Percentiles rank a stretch among this genome's conserved stretches.
Evolutionary conservation across 2,797 vertebrate genomes (phyloP).

Genomic region (Schizothorax lantsangensis): DNA sequence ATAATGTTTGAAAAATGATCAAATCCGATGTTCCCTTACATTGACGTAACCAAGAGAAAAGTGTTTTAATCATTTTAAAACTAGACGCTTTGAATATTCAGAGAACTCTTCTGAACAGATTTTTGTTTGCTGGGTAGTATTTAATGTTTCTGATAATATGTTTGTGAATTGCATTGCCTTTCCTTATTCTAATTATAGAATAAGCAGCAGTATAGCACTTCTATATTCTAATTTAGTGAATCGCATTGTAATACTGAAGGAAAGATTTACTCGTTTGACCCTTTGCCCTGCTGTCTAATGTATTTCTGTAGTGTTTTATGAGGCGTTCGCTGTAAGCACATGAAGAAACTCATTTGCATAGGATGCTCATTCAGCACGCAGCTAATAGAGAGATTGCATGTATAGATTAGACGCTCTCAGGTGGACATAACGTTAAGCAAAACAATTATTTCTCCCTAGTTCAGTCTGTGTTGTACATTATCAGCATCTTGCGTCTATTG

Average conservation of each 20-base stretch:
- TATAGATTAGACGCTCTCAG: conserved; percentile 42
- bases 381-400: conserved; percentile 6
- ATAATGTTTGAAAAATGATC: no score
- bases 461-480: conserved; percentile 32
- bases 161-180: neutral
- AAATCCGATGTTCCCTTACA: no score
- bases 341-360: conserved; percentile 33
- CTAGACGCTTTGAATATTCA: no score
- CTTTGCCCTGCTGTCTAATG: neutral
- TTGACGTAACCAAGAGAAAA: no score
- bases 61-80: no score
- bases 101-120: neutral
- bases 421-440: conserved; percentile 36
- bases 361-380: neutral
- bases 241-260: neutral
- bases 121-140: neutral
- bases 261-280: conserved; percentile 22
- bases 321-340: neutral
- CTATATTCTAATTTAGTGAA: neutral
- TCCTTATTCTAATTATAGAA: neutral
- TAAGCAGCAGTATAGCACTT: neutral
- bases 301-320: neutral
- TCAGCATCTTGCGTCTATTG: conserved; percentile 51
- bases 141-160: neutral
- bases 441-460: conserved; percentile 40